These are phyloP conservation scores for Peromyscus maniculatus DNA, from an alignment of 2,113 vertebrate genomes.

Conservation along the genomic window DNA sequence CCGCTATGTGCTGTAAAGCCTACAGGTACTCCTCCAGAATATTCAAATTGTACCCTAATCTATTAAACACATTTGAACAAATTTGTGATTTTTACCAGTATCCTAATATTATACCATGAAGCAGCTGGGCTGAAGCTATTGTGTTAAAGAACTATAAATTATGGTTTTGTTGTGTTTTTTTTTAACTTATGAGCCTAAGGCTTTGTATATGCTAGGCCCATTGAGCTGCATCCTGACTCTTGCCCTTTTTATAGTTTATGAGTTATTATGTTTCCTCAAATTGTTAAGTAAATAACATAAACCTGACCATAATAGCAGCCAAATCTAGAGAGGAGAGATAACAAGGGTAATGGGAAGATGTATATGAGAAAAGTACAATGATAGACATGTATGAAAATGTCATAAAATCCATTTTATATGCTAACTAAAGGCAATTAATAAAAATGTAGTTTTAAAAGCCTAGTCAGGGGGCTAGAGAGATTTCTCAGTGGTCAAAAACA, in stretches of 20 bases:
- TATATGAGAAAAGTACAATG: not conserved
- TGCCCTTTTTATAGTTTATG: not conserved
- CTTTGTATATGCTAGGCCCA: not conserved
- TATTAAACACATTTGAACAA: conserved; percentile 25
- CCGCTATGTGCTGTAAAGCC: not conserved
- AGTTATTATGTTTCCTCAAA: conserved; percentile 42
- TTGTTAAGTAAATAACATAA: conserved; percentile 54
- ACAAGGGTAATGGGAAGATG: not conserved
- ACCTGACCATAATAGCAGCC: conserved; percentile 20
- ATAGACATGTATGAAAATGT: not conserved
- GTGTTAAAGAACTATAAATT: conserved; percentile 48
- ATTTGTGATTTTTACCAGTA: conserved; percentile 6
- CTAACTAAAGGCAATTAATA: not conserved
- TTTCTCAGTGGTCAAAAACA: not conserved
- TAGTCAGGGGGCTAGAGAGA: not conserved
- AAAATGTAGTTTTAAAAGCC: not conserved
- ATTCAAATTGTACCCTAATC: not conserved
- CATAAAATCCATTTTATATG: not conserved
- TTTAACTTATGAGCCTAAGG: not conserved
- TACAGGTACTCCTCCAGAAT: not conserved
- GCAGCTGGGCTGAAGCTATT: not conserved
- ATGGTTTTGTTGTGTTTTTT: not conserved
- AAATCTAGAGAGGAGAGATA: not conserved
- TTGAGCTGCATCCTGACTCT: not conserved
- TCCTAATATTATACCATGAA: not conserved